A percentile compares a stretch with the other conserved stretches of the same genome.
phyloP scores from a whole-genome alignment of 2,113 vertebrate species.

The Epinephelus lanceolatus region DNA sequence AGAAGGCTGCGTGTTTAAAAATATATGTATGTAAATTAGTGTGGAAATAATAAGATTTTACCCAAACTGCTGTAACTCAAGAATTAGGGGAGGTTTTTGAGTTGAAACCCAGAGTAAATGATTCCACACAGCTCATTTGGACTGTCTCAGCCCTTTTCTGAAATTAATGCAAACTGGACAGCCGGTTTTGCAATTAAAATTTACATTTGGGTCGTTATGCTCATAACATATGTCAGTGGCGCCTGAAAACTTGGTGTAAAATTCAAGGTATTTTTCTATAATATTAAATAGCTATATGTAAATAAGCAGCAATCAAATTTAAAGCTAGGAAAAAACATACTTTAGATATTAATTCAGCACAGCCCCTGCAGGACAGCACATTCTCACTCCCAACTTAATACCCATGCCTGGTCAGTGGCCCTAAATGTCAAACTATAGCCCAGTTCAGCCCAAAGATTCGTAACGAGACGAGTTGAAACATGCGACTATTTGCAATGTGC shows the following conservation, averaged over 20 bases:
- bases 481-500: too few relatives aligned
- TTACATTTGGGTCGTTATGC: neutral
- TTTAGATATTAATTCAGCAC: neutral
- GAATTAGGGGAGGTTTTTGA: neutral
- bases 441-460: too few relatives aligned
- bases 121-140: neutral
- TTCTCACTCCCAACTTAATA: too few relatives aligned
- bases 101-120: neutral
- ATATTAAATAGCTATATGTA: neutral
- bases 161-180: constrained; percentile 5
- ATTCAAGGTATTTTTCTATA: neutral
- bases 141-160: neutral
- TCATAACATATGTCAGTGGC: neutral
- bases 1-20: neutral
- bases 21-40: neutral
- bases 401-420: too few relatives aligned
- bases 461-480: too few relatives aligned
- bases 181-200: neutral
- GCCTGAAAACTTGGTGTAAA: neutral
- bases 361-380: too few relatives aligned
- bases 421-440: too few relatives aligned
- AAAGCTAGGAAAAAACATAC: neutral
- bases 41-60: constrained; percentile 16
- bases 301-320: neutral
- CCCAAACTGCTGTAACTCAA: neutral